Conservation (phyloP, 2,888 invertebrate genomes). For the Drosophila dives region DNA sequence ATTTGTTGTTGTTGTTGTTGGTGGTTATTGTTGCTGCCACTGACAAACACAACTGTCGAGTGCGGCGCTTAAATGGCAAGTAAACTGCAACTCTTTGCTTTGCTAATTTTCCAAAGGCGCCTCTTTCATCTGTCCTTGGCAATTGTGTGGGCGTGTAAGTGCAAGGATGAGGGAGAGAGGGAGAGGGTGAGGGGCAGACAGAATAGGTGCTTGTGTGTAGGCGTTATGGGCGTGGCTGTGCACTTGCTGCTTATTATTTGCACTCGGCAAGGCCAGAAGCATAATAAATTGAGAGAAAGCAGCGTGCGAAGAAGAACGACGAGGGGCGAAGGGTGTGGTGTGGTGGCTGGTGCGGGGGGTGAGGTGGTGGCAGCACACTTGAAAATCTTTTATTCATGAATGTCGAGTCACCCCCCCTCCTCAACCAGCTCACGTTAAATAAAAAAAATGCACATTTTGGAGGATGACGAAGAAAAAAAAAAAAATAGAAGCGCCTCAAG, state of each 20-base stretch:
- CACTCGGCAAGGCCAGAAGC: slow-evolving; percentile 78
- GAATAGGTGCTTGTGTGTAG: slow-evolving; percentile 48
- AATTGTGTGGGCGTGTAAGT: slow-evolving; percentile 70
- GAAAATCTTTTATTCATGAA: slow-evolving; percentile 80
- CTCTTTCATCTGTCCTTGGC: slow-evolving; percentile 32
- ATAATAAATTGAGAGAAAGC: slow-evolving; percentile 70
- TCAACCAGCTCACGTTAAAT: background rate
- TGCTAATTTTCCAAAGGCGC: slow-evolving; percentile 70
- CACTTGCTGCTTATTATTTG: slow-evolving; percentile 81
- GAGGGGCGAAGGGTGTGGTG: background rate
- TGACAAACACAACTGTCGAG: slow-evolving; percentile 79
- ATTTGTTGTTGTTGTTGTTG: background rate
- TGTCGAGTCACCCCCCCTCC: slow-evolving; percentile 27
- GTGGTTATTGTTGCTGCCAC: slow-evolving; percentile 50
- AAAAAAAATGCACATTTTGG: slow-evolving; percentile 80
- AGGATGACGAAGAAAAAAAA: slow-evolving; percentile 57
- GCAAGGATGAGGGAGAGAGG: slow-evolving; percentile 3
- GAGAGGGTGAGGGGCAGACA: background rate
- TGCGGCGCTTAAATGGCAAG: slow-evolving; percentile 79
- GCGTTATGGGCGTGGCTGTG: slow-evolving; percentile 46
- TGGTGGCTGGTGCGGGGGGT: background rate
- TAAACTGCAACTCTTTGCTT: slow-evolving; percentile 80
- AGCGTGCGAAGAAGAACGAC: slow-evolving; percentile 8
- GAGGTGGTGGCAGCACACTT: slow-evolving; percentile 44
- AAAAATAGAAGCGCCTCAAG: slow-evolving; percentile 58